A percentile compares a stretch with the other conserved stretches of the same genome.
Conservation (phyloP, 2,888 invertebrate species). For the Scaptomyza reducta region DNA sequence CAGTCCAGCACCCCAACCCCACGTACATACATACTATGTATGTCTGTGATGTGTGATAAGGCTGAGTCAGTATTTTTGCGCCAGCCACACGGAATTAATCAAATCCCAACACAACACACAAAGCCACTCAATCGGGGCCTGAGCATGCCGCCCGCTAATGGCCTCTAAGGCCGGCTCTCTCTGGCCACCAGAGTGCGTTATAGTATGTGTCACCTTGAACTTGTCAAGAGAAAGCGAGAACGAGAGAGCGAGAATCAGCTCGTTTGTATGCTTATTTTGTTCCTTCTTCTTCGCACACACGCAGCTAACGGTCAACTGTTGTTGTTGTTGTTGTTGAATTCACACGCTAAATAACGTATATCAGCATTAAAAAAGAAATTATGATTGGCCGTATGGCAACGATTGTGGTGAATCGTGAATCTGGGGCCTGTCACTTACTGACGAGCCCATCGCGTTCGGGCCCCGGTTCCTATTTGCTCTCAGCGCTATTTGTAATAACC, state of each 20-base stretch:
- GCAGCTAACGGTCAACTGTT: neutral
- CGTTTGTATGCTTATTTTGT: neutral
- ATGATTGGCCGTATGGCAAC: slow-evolving; percentile 10
- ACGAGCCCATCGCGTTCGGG: neutral
- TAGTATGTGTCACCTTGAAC: slow-evolving; percentile 45
- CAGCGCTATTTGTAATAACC: neutral
- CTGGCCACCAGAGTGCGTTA: neutral
- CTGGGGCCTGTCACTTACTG: slow-evolving; percentile 37
- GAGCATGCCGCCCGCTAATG: slow-evolving; percentile 66
- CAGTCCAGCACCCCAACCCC: slow-evolving; percentile 26
- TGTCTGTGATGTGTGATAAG: slow-evolving; percentile 48
- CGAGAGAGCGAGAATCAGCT: neutral
- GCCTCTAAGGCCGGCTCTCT: slow-evolving; percentile 18
- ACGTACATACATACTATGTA: slow-evolving; percentile 6
- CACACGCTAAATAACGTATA: slow-evolving; percentile 14
- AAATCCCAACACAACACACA: slow-evolving; percentile 17
- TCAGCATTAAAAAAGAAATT: slow-evolving; percentile 29
- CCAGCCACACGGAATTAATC: slow-evolving; percentile 46
- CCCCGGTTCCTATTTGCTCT: neutral
- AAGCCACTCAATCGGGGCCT: slow-evolving; percentile 71
- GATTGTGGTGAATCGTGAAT: slow-evolving; percentile 10
- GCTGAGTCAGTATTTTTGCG: slow-evolving; percentile 60
- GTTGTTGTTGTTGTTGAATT: neutral
- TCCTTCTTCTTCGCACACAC: neutral
- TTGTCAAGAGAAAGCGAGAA: slow-evolving; percentile 17